Evolutionary conservation across 2,888 invertebrate species (phyloP).

Genomic region (Spodoptera littoralis): DNA sequence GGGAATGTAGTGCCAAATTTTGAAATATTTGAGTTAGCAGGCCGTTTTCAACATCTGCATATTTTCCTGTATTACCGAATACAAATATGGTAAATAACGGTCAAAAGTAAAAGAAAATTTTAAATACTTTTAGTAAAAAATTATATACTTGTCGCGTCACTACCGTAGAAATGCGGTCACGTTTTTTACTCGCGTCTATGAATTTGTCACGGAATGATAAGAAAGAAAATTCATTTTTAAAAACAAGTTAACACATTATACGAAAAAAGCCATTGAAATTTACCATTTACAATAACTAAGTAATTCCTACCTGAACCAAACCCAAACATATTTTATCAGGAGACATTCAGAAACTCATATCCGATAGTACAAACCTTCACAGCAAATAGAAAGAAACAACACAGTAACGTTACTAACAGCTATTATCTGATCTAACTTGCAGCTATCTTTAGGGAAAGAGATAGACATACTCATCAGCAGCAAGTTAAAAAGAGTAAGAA

Average conservation of each 20-base stretch:
- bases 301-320: too few relatives aligned
- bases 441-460: slow-evolving; percentile 14
- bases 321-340: too few relatives aligned
- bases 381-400: too few relatives aligned
- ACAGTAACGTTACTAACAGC: slow-evolving; percentile 23
- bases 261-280: too few relatives aligned
- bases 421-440: slow-evolving; percentile 28
- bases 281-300: too few relatives aligned
- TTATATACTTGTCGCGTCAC: neutral
- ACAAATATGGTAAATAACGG: too few relatives aligned
- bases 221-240: slow-evolving; percentile 28
- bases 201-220: slow-evolving; percentile 42
- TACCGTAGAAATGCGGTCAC: slow-evolving; percentile 34
- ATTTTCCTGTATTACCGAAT: too few relatives aligned
- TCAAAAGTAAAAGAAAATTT: slow-evolving; percentile 4
- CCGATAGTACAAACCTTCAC: too few relatives aligned
- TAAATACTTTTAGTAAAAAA: neutral
- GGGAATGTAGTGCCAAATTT: slow-evolving; percentile 7
- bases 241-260: too few relatives aligned
- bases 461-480: slow-evolving; percentile 5
- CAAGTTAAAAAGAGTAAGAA: slow-evolving; percentile 22
- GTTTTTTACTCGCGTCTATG: slow-evolving; percentile 25
- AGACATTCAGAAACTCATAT: too few relatives aligned
- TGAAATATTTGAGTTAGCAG: neutral
- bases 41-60: too few relatives aligned